phyloP scores from a whole-genome alignment of 2,113 vertebrate genomes.

The Ondatra zibethicus region DNA sequence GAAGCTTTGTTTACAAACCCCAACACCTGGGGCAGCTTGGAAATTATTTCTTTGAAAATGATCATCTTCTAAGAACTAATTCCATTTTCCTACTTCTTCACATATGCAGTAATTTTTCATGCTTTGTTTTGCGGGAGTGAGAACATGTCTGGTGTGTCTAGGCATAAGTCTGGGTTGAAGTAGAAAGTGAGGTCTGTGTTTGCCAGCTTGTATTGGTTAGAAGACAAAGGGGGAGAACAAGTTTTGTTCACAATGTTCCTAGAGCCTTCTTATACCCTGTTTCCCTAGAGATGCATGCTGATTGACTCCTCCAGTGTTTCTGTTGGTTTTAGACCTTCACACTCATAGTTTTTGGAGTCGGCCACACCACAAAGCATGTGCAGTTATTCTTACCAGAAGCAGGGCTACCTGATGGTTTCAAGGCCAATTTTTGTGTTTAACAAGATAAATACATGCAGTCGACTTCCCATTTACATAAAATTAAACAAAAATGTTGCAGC shows the following conservation, averaged over 20 bases:
- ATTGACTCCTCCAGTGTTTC: constrained; percentile 55
- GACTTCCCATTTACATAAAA: constrained; percentile 87
- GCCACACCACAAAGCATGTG: constrained; percentile 56
- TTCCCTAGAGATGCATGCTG: neutral
- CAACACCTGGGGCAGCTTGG: neutral
- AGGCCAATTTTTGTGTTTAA: constrained; percentile 83
- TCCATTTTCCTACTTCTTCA: neutral
- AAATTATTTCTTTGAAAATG: neutral
- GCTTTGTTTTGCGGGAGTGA: no score
- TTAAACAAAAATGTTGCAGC: constrained; percentile 85
- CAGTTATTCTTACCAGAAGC: constrained; percentile 65
- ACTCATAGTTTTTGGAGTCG: neutral
- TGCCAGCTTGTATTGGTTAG: neutral
- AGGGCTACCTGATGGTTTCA: constrained; percentile 67
- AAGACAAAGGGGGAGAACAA: neutral
- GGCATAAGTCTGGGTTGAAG: neutral
- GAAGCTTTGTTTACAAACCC: neutral
- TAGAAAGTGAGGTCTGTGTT: neutral
- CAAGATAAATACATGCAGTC: constrained; percentile 82
- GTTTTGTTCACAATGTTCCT: neutral
- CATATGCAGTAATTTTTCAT: neutral
- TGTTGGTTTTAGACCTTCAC: constrained; percentile 34
- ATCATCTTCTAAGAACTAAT: constrained; percentile 32
- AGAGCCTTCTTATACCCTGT: constrained; percentile 3
- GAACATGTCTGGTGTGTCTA: neutral